A percentile compares a stretch with the other conserved stretches of the same genome.
Evolutionary conservation across 2,888 invertebrate genomes (phyloP).

Genomic region (Protophormia terraenovae): DNA sequence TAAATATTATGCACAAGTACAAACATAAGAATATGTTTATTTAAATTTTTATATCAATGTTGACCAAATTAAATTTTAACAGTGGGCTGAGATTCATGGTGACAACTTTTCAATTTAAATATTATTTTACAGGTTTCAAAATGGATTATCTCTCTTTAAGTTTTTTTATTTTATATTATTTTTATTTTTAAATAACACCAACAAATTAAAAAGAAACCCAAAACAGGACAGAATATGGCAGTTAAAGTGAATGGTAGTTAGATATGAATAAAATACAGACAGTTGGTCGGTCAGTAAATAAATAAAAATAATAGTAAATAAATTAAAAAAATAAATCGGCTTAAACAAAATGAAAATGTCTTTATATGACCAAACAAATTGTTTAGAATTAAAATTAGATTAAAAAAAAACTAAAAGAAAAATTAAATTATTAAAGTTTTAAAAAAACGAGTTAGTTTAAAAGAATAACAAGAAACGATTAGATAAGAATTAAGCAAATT

Average conservation of each 20-base stretch:
- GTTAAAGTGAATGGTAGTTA: constrained; percentile 46
- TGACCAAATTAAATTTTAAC: constrained; percentile 50
- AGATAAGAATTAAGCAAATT: neutral
- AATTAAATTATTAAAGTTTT: neutral
- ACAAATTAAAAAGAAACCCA: constrained; percentile 3
- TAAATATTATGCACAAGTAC: constrained; percentile 4
- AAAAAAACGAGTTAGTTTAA: neutral
- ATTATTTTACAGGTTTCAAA: constrained; percentile 61
- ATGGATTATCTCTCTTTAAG: constrained; percentile 55
- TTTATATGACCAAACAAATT: constrained; percentile 48
- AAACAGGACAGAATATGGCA: constrained; percentile 11
- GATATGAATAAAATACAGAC: neutral
- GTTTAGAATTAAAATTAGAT: neutral
- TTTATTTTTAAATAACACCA: constrained; percentile 29
- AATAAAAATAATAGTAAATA: constrained; percentile 22
- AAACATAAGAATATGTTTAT: constrained; percentile 6
- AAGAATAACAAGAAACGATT: neutral
- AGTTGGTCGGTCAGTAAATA: constrained; percentile 9
- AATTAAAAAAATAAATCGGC: neutral
- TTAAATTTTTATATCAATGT: constrained; percentile 4
- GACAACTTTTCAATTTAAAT: constrained; percentile 67
- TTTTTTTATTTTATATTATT: no score
- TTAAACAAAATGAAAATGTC: constrained; percentile 39
- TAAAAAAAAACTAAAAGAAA: neutral
- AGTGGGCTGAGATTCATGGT: constrained; percentile 63